Evolutionary conservation across 2,888 invertebrate species (phyloP).

Genomic region (Phania funesta): DNA sequence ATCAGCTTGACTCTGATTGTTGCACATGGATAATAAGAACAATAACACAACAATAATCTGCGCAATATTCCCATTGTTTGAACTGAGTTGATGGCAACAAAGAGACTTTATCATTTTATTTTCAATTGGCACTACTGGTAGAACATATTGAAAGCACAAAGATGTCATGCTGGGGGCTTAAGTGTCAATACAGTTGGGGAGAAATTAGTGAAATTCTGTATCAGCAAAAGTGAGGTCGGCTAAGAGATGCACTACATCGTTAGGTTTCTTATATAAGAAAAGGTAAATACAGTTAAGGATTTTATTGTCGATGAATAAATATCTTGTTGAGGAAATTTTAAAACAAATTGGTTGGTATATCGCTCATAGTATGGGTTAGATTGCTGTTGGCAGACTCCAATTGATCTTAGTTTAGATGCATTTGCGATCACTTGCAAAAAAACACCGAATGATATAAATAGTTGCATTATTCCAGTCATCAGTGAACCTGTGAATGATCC

Average conservation of each 20-base stretch:
- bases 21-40: slow-evolving; percentile 40
- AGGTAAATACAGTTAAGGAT: too few relatives aligned
- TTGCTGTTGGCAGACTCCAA: too few relatives aligned
- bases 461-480: too few relatives aligned
- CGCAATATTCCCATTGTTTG: slow-evolving; percentile 71
- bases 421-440: too few relatives aligned
- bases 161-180: slow-evolving; percentile 52
- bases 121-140: slow-evolving; percentile 34
- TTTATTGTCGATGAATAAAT: too few relatives aligned
- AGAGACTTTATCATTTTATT: slow-evolving; percentile 65
- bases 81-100: slow-evolving; percentile 55
- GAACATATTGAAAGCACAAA: background rate
- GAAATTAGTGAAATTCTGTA: background rate
- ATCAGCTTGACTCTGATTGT: slow-evolving; percentile 52
- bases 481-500: too few relatives aligned
- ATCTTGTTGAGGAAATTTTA: too few relatives aligned
- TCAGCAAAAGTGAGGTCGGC: background rate
- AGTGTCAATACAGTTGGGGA: slow-evolving; percentile 48
- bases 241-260: background rate
- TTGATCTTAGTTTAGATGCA: too few relatives aligned
- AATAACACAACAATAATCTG: slow-evolving; percentile 61
- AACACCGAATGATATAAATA: too few relatives aligned
- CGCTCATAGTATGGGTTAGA: too few relatives aligned
- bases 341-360: too few relatives aligned
- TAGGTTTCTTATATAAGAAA: too few relatives aligned